Evolutionary conservation across 2,888 invertebrate species (phyloP).

Genomic region (Ophion ellenae): DNA sequence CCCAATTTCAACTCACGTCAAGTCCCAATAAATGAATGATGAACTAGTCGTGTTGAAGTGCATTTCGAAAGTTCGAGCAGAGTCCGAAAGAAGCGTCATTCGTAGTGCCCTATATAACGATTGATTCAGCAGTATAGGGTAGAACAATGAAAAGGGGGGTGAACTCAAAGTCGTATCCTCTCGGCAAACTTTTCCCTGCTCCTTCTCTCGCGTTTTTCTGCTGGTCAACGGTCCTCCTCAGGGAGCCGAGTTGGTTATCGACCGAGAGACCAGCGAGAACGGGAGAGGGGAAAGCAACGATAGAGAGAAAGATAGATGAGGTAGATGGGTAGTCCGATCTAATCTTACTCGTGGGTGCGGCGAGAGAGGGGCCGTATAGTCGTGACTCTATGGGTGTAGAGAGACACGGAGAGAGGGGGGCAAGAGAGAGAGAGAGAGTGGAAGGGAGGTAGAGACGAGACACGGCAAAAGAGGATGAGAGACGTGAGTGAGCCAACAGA

Average conservation of each 20-base stretch:
- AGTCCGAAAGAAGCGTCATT: not conserved
- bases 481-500: slow-evolving; percentile 30
- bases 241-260: slow-evolving; percentile 76
- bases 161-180: slow-evolving; percentile 49
- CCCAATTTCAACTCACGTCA: not conserved
- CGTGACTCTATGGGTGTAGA: slow-evolving; percentile 34
- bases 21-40: not conserved
- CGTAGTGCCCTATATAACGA: slow-evolving; percentile 8
- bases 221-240: slow-evolving; percentile 75
- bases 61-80: not conserved
- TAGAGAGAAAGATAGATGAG: slow-evolving; percentile 35
- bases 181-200: slow-evolving; percentile 46
- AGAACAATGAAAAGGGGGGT: slow-evolving; percentile 19
- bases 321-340: slow-evolving; percentile 60
- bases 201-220: slow-evolving; percentile 51
- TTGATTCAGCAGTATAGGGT: slow-evolving; percentile 9
- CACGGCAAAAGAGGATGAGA: slow-evolving; percentile 27
- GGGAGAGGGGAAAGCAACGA: slow-evolving; percentile 15
- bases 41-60: not conserved
- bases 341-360: slow-evolving; percentile 65
- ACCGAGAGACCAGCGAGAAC: slow-evolving; percentile 66
- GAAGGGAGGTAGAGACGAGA: slow-evolving; percentile 40
- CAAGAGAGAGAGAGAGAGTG: slow-evolving; percentile 19
- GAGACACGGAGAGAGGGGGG: slow-evolving; percentile 6
- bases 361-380: slow-evolving; percentile 49